Base-by-base conservation (phyloP, 2,888 invertebrate species). In the Brenthis ino region DNA sequence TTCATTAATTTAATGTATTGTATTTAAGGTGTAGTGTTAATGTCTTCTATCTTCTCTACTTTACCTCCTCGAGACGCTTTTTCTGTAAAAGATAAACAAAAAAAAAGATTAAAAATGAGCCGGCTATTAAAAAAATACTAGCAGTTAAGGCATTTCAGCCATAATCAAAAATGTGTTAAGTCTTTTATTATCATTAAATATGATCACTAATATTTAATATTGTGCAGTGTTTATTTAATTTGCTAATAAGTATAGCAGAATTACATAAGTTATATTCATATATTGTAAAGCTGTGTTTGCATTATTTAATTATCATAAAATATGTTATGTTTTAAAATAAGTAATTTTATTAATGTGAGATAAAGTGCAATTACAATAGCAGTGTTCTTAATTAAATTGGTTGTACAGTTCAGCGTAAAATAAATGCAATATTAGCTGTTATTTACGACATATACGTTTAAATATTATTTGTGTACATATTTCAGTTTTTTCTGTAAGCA, bases 1-100 rank as follows among this genome's bases (percentile, higher is more conserved):
- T 54, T 55, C 33, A 13, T n/a, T 33, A 51, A 12, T 53, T 13
- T 43, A 20, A 51, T n/a, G 14, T 14, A 33, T 28, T 6, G 5
- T 43, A 24, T 63, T 8, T 37, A 63, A 12, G 13, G 20, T 43
- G 51, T 60, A 24, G 37, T 58, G 54, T 37, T 13, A 33, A 33
- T 20, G 47, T 56, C 63, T 72, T 64, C 73, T 76, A 73, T 80
- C 77, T 72, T 71, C 73, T 72, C 64, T 85, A 86, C 87, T 83
- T 89, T 93, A 96, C 96, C 95, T 96, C 96, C 91, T 96, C 96
- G 93, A 96, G 93, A 93, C 95, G 95, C 93, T 95, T 96, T 94
- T 94, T 96, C 96, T 96, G 95, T 79, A 95, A 95, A 94, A 93
- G 84, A 89, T 91, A 93, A 87, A 86, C 85, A 85, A 80, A 63